Evolutionary conservation across 2,797 vertebrate species (phyloP).

Genomic region (Poeciliopsis presidionis): DNA sequence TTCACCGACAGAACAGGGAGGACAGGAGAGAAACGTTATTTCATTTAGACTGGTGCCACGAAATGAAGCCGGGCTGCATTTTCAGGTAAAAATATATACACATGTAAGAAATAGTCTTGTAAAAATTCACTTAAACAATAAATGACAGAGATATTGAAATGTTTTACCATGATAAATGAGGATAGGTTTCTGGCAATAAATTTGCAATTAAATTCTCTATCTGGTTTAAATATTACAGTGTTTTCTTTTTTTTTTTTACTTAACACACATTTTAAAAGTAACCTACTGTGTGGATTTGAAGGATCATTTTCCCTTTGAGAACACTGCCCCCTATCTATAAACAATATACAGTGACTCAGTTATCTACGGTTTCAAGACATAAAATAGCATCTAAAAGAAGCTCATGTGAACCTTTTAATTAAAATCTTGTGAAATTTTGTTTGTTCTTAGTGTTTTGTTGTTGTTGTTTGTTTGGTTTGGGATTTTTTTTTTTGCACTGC

Average conservation of each 20-base stretch:
- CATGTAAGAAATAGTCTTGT: background rate
- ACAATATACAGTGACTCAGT: constrained; percentile 29
- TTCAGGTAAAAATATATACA: background rate
- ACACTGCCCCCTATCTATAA: constrained; percentile 80
- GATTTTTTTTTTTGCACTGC: background rate
- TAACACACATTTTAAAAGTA: background rate
- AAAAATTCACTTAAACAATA: background rate
- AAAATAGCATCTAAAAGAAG: constrained; percentile 24
- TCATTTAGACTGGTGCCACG: background rate
- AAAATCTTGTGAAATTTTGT: constrained; percentile 44
- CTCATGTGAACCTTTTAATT: constrained; percentile 60
- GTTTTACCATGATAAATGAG: background rate
- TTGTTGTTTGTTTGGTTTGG: too few species aligned
- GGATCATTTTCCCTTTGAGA: constrained; percentile 69
- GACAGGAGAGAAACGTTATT: background rate
- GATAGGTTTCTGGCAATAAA: background rate
- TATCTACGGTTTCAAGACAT: constrained; percentile 24
- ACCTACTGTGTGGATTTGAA: constrained; percentile 11
- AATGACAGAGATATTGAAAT: background rate
- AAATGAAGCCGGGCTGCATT: background rate
- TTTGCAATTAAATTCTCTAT: background rate
- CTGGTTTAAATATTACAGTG: background rate
- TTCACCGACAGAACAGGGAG: constrained; percentile 12
- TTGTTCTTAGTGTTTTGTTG: constrained; percentile 7
- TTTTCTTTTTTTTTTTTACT: background rate